phyloP scores from a whole-genome alignment of 2,888 invertebrate genomes.

The Heliothis peltigera region DNA sequence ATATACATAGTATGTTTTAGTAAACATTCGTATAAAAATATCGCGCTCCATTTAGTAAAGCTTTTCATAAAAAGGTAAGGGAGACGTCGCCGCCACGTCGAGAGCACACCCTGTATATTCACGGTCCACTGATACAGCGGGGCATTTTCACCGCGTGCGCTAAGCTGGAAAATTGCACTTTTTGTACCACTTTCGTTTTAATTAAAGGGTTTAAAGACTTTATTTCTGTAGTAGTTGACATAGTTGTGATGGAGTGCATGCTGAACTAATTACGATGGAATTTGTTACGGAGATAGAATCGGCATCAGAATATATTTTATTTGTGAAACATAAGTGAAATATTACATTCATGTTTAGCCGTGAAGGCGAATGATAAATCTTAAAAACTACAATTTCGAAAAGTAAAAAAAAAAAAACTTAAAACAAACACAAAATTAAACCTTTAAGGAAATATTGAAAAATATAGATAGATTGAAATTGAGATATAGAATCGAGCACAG shows the following conservation, averaged over 20 bases:
- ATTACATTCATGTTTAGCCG: too few relatives aligned
- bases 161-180: constrained; percentile 15
- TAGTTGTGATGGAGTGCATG: background rate
- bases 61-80: constrained; percentile 5
- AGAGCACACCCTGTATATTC: constrained; percentile 14
- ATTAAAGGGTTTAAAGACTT: background rate
- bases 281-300: too few relatives aligned
- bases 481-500: too few relatives aligned
- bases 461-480: too few relatives aligned
- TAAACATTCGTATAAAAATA: background rate
- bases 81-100: constrained; percentile 11
- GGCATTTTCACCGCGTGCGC: constrained; percentile 2
- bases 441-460: too few relatives aligned
- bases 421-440: too few relatives aligned
- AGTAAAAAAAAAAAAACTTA: too few relatives aligned
- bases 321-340: too few relatives aligned
- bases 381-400: too few relatives aligned
- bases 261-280: too few relatives aligned
- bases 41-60: constrained; percentile 4
- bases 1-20: background rate
- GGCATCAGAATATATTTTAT: too few relatives aligned
- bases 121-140: constrained; percentile 28
- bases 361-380: too few relatives aligned
- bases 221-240: background rate
- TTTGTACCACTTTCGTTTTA: background rate